These are phyloP conservation scores for Candidula unifasciata DNA, from an alignment of 2,888 invertebrate species.

Conservation along the genomic window DNA sequence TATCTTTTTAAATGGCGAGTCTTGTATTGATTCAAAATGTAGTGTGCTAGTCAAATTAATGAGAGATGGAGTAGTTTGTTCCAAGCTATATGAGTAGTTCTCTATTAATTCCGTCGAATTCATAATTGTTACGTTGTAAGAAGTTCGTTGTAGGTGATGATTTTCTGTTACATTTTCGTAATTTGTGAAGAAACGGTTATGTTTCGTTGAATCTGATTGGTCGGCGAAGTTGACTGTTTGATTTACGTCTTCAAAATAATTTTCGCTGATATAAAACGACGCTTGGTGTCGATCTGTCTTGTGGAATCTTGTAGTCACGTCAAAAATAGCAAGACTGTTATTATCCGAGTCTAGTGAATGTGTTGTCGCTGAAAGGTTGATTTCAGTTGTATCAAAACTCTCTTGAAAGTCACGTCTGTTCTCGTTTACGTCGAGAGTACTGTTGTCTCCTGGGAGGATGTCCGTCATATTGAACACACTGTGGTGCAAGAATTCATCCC, in stretches of 20 bases:
- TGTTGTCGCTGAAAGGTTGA: neutral
- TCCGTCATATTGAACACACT: neutral
- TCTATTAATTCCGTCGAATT: neutral
- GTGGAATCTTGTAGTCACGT: neutral
- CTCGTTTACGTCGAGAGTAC: neutral
- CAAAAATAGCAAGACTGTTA: neutral
- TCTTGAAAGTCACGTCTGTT: neutral
- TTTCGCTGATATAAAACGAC: neutral
- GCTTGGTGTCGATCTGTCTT: neutral
- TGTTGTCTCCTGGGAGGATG: neutral
- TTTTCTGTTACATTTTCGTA: neutral
- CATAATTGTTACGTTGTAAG: neutral
- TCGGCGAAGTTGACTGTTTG: too few species aligned
- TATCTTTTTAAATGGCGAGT: neutral
- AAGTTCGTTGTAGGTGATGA: neutral
- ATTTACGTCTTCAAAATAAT: neutral
- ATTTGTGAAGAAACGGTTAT: neutral
- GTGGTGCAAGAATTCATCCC: neutral
- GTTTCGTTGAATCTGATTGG: neutral
- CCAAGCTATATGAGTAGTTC: neutral
- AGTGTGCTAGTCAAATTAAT: neutral
- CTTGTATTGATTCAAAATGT: neutral
- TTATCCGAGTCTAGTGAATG: neutral
- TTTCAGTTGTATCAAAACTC: neutral
- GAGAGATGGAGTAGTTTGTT: neutral